A percentile compares a stretch with the other conserved stretches of the same genome.
phyloP scores from a whole-genome alignment of 1,140 invertebrate genomes.

The Hydropsyche tenuis region DNA sequence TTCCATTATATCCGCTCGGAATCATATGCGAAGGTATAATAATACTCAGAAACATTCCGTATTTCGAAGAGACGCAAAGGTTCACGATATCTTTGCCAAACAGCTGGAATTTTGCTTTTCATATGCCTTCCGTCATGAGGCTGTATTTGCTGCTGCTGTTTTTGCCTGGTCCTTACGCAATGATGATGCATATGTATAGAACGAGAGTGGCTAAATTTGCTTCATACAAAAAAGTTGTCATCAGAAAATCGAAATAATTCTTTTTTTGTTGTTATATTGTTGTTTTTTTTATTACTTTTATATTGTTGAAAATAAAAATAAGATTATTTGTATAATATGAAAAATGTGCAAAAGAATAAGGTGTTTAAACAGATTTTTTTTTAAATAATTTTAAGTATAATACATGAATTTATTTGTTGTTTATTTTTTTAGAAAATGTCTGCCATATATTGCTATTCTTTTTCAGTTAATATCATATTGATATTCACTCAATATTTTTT shows the following conservation, averaged over 20 bases:
- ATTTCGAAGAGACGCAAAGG: conserved; percentile 83
- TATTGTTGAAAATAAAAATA: no score
- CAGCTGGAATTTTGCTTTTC: conserved; percentile 83
- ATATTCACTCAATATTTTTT: no score
- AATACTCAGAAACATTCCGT: conserved; percentile 82
- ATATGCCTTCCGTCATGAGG: conserved; percentile 81
- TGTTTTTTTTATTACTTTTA: no score
- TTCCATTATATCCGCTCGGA: conserved; percentile 88
- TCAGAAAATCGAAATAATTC: conserved; percentile 33
- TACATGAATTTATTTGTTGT: no score
- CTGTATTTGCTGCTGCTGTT: conserved; percentile 79
- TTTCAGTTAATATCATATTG: no score
- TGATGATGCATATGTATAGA: conserved; percentile 83
- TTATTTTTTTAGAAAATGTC: no score
- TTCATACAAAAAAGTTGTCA: conserved; percentile 39
- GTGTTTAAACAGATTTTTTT: no score
- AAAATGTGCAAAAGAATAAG: no score
- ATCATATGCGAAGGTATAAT: conserved; percentile 87
- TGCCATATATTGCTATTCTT: no score
- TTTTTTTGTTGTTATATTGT: conserved; percentile 11
- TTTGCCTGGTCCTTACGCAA: conserved; percentile 74
- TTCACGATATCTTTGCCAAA: conserved; percentile 85
- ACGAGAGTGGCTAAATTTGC: conserved; percentile 68
- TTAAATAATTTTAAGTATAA: no score
- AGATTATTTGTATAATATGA: no score